Percentiles rank a stretch among this genome's conserved stretches.
phyloP scores from a whole-genome alignment of 1,140 invertebrate genomes.

The Drosophila bifasciata region DNA sequence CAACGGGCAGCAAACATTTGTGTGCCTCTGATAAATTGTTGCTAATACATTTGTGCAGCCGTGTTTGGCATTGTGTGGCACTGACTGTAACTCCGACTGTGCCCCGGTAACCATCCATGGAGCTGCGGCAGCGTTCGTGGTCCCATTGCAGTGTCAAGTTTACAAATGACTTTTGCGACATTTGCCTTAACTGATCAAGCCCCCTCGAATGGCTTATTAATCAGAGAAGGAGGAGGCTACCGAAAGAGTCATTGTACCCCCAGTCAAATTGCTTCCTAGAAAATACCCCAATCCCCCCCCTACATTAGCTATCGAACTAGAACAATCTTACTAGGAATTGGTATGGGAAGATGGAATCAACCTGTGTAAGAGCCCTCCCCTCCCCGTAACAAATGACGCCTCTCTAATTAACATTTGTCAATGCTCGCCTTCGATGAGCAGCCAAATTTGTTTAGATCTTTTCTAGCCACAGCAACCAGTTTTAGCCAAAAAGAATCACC shows the following conservation, averaged over 20 bases:
- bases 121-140: conserved; percentile 6
- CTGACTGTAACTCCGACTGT: no score
- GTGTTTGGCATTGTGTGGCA: conserved; percentile 42
- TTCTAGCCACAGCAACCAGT: conserved; percentile 47
- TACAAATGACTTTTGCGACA: conserved; percentile 81
- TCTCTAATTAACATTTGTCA: conserved; percentile 66
- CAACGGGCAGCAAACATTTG: conserved; percentile 41
- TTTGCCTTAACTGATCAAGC: conserved; percentile 61
- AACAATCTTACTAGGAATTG: conserved; percentile 73
- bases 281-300: not conserved
- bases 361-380: conserved; percentile 59
- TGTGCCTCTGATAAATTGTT: conserved; percentile 67
- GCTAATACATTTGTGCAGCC: conserved; percentile 76
- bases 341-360: conserved; percentile 30
- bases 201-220: conserved; percentile 61
- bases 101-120: not conserved
- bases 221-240: conserved; percentile 35
- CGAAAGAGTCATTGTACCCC: conserved; percentile 67
- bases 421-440: conserved; percentile 64
- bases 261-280: conserved; percentile 63
- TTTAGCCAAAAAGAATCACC: conserved; percentile 6
- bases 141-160: conserved; percentile 80
- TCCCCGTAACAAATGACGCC: conserved; percentile 76
- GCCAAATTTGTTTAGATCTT: conserved; percentile 42
- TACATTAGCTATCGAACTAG: conserved; percentile 69